Base-by-base conservation (phyloP, 2,888 invertebrate species). In the Drosophila kambysellisi region DNA sequence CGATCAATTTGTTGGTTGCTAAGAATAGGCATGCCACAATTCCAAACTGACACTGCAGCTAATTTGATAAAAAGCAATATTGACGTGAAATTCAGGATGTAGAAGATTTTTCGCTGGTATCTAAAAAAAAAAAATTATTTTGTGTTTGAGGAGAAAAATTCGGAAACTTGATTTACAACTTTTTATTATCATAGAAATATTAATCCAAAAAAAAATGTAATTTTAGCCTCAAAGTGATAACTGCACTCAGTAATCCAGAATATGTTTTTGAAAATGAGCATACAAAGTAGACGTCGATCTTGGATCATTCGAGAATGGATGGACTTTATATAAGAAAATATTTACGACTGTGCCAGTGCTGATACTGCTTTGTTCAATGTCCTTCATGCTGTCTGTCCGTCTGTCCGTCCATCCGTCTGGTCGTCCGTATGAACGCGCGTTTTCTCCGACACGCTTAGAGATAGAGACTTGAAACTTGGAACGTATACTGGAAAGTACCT, bases 1-100 rank as follows among this genome's bases (percentile, higher is more conserved):
- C 41, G 69, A 32, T 68, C 56, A 57, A 68, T 43, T 51, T 25
- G 50, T n/a, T 25, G 8, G 17, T 17, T 46, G 46, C 46, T 46
- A 33, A 17, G 11, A 32, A 33, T 12, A 58, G 11, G 11, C 15
- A 15, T 4, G 2, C 33, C 20, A 25, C 33, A 53, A 25, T 20
- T 35, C 5, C 9, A 17, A 53, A 17, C 15, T 11, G 9, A 5
- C 15, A 30, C 17, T 30, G 17, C 30, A 11, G 3, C 37, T 37
- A 20, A 20, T 20, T 43, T 43, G 20, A 11, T 20, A 11, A 20
- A 20, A 43, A 20, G 43, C 11, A 11, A 43, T 20, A 5, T 43
- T 43, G 20, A 11, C 11, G 20, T 5, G 5, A 20, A 43, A 8
- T 46, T 25, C 25, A 4, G 4, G 25, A 46, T 46, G 15, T 4